A percentile compares a stretch with the other conserved stretches of the same genome.
Conservation (phyloP, 2,113 vertebrate genomes). For the Euleptes europaea region DNA sequence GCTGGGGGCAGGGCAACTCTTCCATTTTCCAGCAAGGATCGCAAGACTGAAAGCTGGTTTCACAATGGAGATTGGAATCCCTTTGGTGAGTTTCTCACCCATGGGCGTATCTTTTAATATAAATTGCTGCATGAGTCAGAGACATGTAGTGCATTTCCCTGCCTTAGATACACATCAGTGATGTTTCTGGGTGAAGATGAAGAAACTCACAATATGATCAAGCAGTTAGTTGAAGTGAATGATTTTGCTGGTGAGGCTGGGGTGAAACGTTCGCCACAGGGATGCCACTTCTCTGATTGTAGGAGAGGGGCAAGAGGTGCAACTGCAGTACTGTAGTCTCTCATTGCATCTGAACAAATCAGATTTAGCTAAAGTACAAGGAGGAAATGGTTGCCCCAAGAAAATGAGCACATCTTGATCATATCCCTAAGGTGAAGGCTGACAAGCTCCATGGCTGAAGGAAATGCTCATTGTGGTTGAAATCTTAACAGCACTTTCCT, state of each 20-base stretch:
- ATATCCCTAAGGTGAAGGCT: too few relatives aligned
- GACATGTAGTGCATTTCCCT: not conserved
- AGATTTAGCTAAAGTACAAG: not conserved
- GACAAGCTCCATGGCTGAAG: too few relatives aligned
- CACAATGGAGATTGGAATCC: not conserved
- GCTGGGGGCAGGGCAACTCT: too few relatives aligned
- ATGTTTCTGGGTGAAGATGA: not conserved
- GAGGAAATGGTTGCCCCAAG: not conserved
- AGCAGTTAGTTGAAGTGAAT: not conserved
- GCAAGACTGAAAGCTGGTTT: not conserved
- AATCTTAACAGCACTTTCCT: too few relatives aligned
- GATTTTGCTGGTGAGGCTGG: not conserved
- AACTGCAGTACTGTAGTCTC: not conserved
- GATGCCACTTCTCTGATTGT: not conserved
- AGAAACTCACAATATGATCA: not conserved
- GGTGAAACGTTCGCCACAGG: not conserved
- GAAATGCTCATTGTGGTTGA: too few relatives aligned
- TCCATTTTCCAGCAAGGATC: too few relatives aligned
- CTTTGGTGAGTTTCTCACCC: not conserved
- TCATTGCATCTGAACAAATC: not conserved
- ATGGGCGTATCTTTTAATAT: not conserved
- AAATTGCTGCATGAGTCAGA: not conserved
- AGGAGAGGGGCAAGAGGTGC: not conserved
- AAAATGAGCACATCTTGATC: too few relatives aligned
- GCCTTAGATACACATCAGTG: not conserved